phyloP scores from a whole-genome alignment of 2,888 invertebrate species.

The Pheosia gnoma region DNA sequence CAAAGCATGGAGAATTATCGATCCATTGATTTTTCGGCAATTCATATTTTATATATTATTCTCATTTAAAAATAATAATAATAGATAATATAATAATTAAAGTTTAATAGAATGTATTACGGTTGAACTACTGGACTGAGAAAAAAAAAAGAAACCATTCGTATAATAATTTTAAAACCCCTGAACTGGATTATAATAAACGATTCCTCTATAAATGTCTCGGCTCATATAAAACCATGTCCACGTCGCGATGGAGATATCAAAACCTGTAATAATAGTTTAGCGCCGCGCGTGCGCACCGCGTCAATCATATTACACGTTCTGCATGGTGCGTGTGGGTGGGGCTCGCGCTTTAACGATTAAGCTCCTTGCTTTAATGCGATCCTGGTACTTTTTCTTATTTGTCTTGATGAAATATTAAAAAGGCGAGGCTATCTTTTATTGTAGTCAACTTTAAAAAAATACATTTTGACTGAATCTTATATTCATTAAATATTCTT shows the following conservation, averaged over 20 bases:
- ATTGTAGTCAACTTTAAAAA: background rate
- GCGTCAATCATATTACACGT: conserved; percentile 44
- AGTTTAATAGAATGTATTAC: too few relatives aligned
- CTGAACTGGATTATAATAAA: background rate
- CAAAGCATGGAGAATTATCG: too few relatives aligned
- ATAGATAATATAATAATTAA: too few relatives aligned
- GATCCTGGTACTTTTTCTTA: background rate
- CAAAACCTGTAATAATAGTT: conserved; percentile 37
- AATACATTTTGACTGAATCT: too few relatives aligned
- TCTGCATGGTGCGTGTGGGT: conserved; percentile 30
- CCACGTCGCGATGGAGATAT: conserved; percentile 36
- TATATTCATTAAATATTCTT: too few relatives aligned
- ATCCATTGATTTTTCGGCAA: too few relatives aligned
- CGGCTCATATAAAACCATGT: conserved; percentile 15
- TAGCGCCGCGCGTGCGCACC: conserved; percentile 29
- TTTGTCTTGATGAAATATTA: background rate
- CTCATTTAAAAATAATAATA: too few relatives aligned
- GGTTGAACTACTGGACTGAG: background rate
- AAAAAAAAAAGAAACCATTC: too few relatives aligned
- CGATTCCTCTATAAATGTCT: conserved; percentile 9
- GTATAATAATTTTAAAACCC: too few relatives aligned
- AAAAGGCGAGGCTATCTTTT: background rate
- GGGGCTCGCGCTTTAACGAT: conserved; percentile 12
- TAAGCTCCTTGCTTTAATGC: conserved; percentile 10
- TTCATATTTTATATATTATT: too few relatives aligned